A percentile compares a stretch with the other conserved stretches of the same genome.
phyloP scores from a whole-genome alignment of 1,140 invertebrate genomes.

The Zophobas atratus region DNA sequence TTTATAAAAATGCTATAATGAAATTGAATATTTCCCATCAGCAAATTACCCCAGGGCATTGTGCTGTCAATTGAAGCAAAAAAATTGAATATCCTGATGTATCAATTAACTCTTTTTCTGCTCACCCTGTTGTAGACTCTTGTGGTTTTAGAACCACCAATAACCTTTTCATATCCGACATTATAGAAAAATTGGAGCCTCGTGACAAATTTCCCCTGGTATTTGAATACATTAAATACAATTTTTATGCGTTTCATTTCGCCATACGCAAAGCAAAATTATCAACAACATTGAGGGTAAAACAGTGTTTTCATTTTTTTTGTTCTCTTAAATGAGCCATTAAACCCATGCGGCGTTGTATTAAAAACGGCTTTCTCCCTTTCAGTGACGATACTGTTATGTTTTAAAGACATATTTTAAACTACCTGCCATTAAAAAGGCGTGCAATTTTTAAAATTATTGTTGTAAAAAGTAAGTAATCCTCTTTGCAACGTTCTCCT shows the following conservation, averaged over 20 bases:
- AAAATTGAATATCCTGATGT: slow-evolving; percentile 27
- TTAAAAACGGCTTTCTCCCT: not conserved
- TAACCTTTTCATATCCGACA: slow-evolving; percentile 3
- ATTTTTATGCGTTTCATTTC: slow-evolving; percentile 14
- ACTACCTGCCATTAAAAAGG: not conserved
- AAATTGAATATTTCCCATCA: slow-evolving; percentile 31
- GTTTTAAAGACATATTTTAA: not conserved
- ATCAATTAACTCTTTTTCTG: slow-evolving; percentile 31
- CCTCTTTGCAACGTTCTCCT: not conserved
- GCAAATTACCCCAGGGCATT: slow-evolving; percentile 13
- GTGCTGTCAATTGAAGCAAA: slow-evolving; percentile 15
- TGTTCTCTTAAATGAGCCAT: not conserved
- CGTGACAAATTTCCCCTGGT: not conserved
- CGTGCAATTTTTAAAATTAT: not conserved
- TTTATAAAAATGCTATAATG: slow-evolving; percentile 7
- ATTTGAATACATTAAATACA: slow-evolving; percentile 7
- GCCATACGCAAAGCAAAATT: not conserved
- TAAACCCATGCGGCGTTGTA: slow-evolving; percentile 6
- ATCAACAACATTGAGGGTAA: not conserved
- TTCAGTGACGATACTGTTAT: not conserved
- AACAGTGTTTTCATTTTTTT: slow-evolving; percentile 6
- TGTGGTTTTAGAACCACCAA: slow-evolving; percentile 25
- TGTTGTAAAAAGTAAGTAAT: not conserved
- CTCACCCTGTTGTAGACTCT: slow-evolving; percentile 17
- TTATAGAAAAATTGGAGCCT: slow-evolving; percentile 8